These are phyloP conservation scores for Phenganax subtilis DNA, from an alignment of 92 coral and sea anemone species.

Conservation along the genomic window DNA sequence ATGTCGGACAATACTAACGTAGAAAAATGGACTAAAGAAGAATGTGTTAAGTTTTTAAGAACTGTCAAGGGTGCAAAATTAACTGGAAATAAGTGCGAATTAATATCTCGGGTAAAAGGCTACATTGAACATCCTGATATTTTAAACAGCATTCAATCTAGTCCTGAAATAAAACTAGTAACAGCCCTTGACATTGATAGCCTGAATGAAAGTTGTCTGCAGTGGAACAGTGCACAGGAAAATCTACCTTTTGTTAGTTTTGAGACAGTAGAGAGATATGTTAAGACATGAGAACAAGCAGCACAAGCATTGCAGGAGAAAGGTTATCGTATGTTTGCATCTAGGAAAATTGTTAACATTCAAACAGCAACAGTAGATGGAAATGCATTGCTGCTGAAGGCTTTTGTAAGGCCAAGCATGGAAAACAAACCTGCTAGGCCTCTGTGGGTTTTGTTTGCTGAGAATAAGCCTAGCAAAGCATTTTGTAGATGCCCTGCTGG, in stretches of 20 bases:
- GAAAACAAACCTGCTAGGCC: conserved; percentile 22
- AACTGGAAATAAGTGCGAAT: too few species aligned
- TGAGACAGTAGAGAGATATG: background rate
- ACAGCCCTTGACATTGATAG: conserved; percentile 17
- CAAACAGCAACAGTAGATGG: conserved; percentile 15
- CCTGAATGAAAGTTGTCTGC: background rate
- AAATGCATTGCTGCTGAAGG: background rate
- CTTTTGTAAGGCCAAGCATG: conserved; percentile 34
- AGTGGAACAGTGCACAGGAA: background rate
- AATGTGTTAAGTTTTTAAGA: too few species aligned
- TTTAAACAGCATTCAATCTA: background rate
- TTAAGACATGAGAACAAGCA: conserved; percentile 16
- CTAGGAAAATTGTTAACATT: background rate
- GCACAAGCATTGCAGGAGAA: conserved; percentile 40
- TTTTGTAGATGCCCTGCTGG: conserved; percentile 28
- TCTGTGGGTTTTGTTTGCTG: conserved; percentile 4
- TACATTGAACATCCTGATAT: conserved; percentile 18
- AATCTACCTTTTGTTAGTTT: conserved; percentile 14
- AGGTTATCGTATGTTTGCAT: conserved; percentile 7
- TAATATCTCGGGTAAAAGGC: too few species aligned
- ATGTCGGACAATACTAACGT: too few species aligned
- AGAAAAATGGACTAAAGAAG: too few species aligned
- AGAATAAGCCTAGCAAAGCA: conserved; percentile 27
- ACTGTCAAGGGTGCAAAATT: too few species aligned
- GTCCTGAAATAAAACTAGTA: background rate